phyloP scores from a whole-genome alignment of 2,113 vertebrate species.

The Monopterus albus region DNA sequence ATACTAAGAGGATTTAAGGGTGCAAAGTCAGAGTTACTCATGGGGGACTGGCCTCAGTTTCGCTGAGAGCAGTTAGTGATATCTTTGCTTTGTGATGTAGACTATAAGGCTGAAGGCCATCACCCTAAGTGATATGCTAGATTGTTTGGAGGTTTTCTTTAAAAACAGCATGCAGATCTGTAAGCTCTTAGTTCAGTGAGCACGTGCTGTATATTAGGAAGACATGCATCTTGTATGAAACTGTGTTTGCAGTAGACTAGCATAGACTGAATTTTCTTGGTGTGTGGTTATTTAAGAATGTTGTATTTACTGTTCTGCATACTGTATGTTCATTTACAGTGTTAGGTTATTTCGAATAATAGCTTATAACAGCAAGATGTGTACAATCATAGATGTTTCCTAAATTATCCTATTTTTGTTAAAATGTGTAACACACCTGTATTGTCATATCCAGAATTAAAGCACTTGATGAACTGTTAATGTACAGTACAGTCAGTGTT shows the following conservation, averaged over 20 bases:
- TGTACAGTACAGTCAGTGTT: too few species aligned
- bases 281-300: neutral
- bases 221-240: neutral
- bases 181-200: neutral
- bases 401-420: too few species aligned
- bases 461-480: too few species aligned
- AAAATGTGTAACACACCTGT: too few species aligned
- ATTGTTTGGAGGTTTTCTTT: constrained; percentile 1
- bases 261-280: neutral
- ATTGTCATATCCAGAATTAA: too few species aligned
- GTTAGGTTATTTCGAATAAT: too few species aligned
- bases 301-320: neutral
- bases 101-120: constrained; percentile 4
- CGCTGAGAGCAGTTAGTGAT: neutral
- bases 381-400: too few species aligned
- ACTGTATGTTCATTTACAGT: too few species aligned
- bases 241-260: neutral
- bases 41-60: constrained; percentile 22
- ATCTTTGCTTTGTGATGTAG: neutral
- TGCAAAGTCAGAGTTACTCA: constrained; percentile 66
- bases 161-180: neutral
- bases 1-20: constrained; percentile 76
- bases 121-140: constrained; percentile 6
- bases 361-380: too few species aligned
- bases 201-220: neutral